A percentile compares a stretch with the other conserved stretches of the same genome.
These are phyloP conservation scores for Dendroctonus valens DNA, from an alignment of 1,140 invertebrate genomes.

Conservation along the genomic window DNA sequence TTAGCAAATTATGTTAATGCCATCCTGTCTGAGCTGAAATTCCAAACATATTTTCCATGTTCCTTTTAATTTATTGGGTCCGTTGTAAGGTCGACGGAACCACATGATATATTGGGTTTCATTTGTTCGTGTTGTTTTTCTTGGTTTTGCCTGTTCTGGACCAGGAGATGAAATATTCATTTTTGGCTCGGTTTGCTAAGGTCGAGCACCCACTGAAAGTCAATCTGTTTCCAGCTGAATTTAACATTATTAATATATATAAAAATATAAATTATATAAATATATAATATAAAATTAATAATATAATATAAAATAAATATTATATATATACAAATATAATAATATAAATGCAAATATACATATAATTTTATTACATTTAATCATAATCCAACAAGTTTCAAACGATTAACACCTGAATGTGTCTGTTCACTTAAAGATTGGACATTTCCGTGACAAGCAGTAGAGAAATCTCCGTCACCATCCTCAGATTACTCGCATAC, in stretches of 20 bases:
- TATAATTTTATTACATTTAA: too few species aligned
- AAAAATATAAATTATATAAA: too few species aligned
- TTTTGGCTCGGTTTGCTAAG: not conserved
- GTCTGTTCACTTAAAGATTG: too few species aligned
- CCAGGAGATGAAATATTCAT: not conserved
- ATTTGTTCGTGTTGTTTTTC: not conserved
- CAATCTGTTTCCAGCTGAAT: too few species aligned
- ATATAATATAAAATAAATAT: too few species aligned
- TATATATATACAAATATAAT: too few species aligned
- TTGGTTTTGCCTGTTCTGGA: not conserved
- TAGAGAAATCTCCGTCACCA: constrained; percentile 9
- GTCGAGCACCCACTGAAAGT: not conserved
- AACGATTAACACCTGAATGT: too few species aligned
- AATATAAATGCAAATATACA: too few species aligned
- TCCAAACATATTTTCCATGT: constrained; percentile 28
- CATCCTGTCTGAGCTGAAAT: constrained; percentile 25
- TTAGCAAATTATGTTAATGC: constrained; percentile 30
- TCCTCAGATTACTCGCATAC: constrained; percentile 12
- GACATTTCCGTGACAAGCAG: too few species aligned
- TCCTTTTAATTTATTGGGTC: constrained; percentile 25
- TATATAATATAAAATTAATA: too few species aligned
- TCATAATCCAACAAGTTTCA: too few species aligned
- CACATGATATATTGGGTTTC: constrained; percentile 18
- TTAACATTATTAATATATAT: too few species aligned
- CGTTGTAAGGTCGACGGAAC: constrained; percentile 11